Evolutionary conservation across 2,797 vertebrate species (phyloP), one percentile per base, ranked within the genome.

Genomic region (Anabacerthia variegaticeps): DNA sequence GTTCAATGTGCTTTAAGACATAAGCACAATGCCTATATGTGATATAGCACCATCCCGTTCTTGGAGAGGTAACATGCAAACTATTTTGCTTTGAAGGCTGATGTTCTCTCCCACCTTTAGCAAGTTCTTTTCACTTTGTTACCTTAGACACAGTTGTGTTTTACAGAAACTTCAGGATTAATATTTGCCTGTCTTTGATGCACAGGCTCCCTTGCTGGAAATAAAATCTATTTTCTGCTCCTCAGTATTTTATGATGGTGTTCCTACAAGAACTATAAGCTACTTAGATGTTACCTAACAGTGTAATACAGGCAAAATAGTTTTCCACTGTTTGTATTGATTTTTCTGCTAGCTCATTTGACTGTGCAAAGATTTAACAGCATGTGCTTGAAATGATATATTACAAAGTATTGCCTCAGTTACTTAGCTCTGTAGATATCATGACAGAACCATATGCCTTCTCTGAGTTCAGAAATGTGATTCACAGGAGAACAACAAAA

Each of bases 271-370:
- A 56, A 23, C 32, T 71, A 67, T n/a, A 55, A 88, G 63, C 16
- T 59, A 27, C 55, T 90, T 69, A 62, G 32, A 63, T 76, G 55
- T 49, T 82, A 73, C 28, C 48, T 48, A n/a, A 51, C 24, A 83
- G 49, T 1, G 5, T 66, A 65, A 62, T 23, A 58, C 3, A 58
- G 34, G 28, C 30, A 86, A 85, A 85, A 46, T 4, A 54, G 7
- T 22, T 88, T 91, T 56, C 44, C 4, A 7, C 19, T 46, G 6
- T 73, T 83, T 36, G 65, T 71, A 85, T 30, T 76, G 61, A 89
- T 78, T 92, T 92, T 94, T 94, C 51, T 75, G 46, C 71, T 63
- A 22, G 32, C 6, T 79, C 14, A 76, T 84, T 90, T 90, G 88
- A 52, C 44, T 59, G 37, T 48, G n/a, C 37, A 68, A 85, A 83